Base-by-base conservation (phyloP, 2,113 vertebrate species). In the Phyllostomus discolor region DNA sequence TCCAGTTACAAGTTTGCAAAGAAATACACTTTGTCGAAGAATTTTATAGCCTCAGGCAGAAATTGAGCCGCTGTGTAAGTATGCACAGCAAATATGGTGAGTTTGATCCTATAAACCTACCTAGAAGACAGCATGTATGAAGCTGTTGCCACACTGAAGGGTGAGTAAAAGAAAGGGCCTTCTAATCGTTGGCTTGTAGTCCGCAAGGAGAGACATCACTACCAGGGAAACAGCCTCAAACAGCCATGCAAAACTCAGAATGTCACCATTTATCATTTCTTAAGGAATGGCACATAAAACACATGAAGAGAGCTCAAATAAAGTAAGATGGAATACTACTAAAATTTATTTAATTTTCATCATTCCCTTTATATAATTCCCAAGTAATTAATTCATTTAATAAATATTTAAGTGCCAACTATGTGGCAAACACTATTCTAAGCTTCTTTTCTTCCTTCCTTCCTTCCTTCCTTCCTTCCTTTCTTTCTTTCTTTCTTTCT, bases 61-160 rank as follows among this genome's bases (percentile, higher is more conserved):
- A 95, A 46, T 43, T 98, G 94, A 98, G 95, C 0, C 26, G 1
- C 57, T 99, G 98, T 96, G 98, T 99, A 95, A 99, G 98, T 98
- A 98, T 82, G 89, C 7, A 94, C 12, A 31, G 46, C 20, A 91
- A 46, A 94, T 5, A n/a, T 0, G 4, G 33, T 35, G 31, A 67
- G 17, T 93, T 85, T 78, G 26, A 52, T 28, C 24, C 22, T 59
- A 33, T 33, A 94, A 59, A 64, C 8, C 8, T 66, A 33, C 7
- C 35, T 86, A 69, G 93, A 67, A 97, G 41, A 43, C 22, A 88
- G 43, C 10, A 52, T 10, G 17, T 78, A 41, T 50, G 52, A 67
- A 46, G 10, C 26, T 41, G 7, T 70, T 14, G 66, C 33, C 26
- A 59, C 16, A 24, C 0, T 15, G 33, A 33, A 48, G 57, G 52